These are phyloP conservation scores for Ciconia stormi DNA, from an alignment of 2,113 vertebrate genomes.

Conservation along the genomic window DNA sequence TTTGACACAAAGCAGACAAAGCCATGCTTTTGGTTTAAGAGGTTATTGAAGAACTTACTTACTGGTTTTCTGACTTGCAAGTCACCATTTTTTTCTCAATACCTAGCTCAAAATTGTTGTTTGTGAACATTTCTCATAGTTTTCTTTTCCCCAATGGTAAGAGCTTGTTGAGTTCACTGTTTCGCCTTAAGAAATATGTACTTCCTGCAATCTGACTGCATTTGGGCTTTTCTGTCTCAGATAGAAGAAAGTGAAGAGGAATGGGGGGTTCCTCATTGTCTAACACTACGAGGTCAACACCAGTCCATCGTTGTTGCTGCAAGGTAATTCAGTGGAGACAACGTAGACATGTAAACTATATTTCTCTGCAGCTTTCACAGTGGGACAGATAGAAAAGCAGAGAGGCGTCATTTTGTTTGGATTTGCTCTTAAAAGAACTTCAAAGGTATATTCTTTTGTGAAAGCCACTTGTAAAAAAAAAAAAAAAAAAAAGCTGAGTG, in stretches of 20 bases:
- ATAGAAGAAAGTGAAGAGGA: constrained; percentile 94
- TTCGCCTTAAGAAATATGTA: not conserved
- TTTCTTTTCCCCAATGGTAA: not conserved
- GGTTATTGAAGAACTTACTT: not conserved
- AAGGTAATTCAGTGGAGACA: constrained; percentile 76
- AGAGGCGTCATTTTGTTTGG: not conserved
- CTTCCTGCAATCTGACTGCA: not conserved
- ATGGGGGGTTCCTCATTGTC: constrained; percentile 94
- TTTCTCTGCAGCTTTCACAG: not conserved
- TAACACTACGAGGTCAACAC: constrained; percentile 88
- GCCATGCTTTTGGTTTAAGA: not conserved
- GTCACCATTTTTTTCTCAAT: not conserved
- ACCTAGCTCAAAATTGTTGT: not conserved
- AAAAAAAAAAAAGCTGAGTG: not conserved
- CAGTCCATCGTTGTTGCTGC: constrained; percentile 93
- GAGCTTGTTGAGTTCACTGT: not conserved
- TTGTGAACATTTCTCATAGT: not conserved
- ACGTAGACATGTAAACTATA: not conserved
- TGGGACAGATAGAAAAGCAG: not conserved
- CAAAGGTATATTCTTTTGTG: not conserved
- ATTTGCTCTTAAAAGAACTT: not conserved
- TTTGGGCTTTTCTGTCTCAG: constrained; percentile 70
- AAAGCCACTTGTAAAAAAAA: not conserved
- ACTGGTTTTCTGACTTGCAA: not conserved
- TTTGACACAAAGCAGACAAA: not conserved